Percentiles rank a stretch among this genome's conserved stretches.
Evolutionary conservation across 2,888 invertebrate species (phyloP).

Genomic region (Epistrophe eligans): DNA sequence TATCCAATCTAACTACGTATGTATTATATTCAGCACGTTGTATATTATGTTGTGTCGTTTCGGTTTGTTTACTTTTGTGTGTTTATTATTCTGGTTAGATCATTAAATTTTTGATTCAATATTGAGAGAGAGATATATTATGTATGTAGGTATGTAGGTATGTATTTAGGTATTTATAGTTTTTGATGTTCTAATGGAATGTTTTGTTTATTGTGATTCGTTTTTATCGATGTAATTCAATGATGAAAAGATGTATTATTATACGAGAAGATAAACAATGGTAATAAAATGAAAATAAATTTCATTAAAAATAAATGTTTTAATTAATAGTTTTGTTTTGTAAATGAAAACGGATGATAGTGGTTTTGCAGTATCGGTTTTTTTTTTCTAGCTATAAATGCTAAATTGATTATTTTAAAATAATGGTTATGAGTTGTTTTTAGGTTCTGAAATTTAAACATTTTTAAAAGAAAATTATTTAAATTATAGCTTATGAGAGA

Average conservation of each 20-base stretch:
- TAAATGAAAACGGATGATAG: neutral
- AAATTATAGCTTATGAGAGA: too few species aligned
- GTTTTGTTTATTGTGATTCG: constrained; percentile 27
- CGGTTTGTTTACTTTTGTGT: constrained; percentile 62
- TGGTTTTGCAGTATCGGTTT: too few species aligned
- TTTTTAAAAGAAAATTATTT: too few species aligned
- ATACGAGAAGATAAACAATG: neutral
- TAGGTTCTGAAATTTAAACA: too few species aligned
- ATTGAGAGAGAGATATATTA: constrained; percentile 38
- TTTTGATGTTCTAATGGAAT: constrained; percentile 42
- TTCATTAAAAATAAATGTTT: neutral
- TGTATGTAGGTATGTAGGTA: neutral
- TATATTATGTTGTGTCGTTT: neutral
- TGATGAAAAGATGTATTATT: constrained; percentile 11
- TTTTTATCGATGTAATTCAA: constrained; percentile 49
- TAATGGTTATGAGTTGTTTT: too few species aligned
- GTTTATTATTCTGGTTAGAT: constrained; percentile 75
- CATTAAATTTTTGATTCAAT: constrained; percentile 71
- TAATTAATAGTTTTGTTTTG: constrained; percentile 9
- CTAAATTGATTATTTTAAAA: too few species aligned
- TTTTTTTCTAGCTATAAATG: too few species aligned
- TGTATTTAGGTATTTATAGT: neutral
- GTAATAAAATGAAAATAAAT: neutral
- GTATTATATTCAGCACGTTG: constrained; percentile 11
- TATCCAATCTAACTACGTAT: neutral